Percentiles rank a stretch among this genome's conserved stretches.
Conservation (phyloP, 2,113 vertebrate species). For the Pachycephala philippinensis region DNA sequence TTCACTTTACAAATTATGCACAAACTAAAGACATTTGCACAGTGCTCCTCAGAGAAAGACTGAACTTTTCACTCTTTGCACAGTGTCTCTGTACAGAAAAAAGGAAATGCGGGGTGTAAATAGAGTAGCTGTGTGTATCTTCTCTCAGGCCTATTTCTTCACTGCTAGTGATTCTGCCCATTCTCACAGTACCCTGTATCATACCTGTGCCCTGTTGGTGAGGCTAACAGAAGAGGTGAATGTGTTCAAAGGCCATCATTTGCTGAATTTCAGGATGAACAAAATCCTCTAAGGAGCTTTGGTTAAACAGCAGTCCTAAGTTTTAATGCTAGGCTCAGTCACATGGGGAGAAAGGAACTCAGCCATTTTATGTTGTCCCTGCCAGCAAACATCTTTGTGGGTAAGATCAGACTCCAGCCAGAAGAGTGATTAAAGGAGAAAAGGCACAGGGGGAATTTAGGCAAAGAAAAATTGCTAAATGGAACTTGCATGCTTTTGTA, state of each 20-base stretch:
- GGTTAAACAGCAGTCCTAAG: background rate
- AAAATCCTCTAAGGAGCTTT: background rate
- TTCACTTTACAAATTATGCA: background rate
- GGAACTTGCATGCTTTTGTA: background rate
- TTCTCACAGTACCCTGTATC: background rate
- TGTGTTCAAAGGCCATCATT: background rate
- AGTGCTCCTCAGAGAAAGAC: background rate
- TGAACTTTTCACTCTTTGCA: background rate
- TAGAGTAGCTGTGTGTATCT: background rate
- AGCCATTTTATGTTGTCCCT: background rate
- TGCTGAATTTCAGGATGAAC: background rate
- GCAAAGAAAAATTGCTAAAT: slow-evolving; percentile 17
- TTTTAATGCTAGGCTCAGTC: background rate
- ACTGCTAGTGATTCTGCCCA: background rate
- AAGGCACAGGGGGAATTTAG: background rate
- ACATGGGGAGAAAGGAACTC: background rate
- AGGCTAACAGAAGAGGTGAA: background rate
- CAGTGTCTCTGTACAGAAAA: background rate
- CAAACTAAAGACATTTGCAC: background rate
- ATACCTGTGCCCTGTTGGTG: background rate
- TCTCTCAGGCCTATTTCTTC: background rate
- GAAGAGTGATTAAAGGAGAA: background rate
- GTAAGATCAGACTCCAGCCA: slow-evolving; percentile 12
- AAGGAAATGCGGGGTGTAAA: background rate
- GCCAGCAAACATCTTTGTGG: slow-evolving; percentile 16